These are phyloP conservation scores for Pseudomugil tenellus DNA, from an alignment of 2,797 vertebrate genomes.

Conservation along the genomic window DNA sequence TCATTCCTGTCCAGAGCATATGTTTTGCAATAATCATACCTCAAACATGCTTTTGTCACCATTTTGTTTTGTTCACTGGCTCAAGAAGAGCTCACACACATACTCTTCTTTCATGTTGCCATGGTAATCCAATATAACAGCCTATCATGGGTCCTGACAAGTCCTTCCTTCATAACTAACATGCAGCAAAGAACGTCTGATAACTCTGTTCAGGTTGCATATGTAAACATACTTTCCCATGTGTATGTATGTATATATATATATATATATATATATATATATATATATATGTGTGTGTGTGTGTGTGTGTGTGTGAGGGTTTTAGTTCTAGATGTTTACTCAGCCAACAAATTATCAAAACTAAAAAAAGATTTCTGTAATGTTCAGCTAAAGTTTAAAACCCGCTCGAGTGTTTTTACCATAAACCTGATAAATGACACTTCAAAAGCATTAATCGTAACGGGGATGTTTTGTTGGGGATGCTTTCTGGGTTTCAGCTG, in stretches of 20 bases:
- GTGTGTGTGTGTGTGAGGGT: too few species aligned
- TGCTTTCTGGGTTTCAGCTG: not conserved
- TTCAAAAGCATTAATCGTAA: conserved; percentile 24
- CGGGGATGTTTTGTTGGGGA: conserved; percentile 10
- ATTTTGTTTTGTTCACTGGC: not conserved
- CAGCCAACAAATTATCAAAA: conserved; percentile 63
- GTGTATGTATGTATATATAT: too few species aligned
- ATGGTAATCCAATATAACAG: conserved; percentile 70
- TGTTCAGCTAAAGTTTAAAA: conserved; percentile 25
- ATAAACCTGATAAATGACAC: not conserved
- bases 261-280: too few species aligned
- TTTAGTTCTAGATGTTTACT: conserved; percentile 57
- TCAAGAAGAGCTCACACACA: too few species aligned
- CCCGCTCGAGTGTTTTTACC: conserved; percentile 17
- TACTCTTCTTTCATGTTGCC: too few species aligned
- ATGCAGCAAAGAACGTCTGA: conserved; percentile 46
- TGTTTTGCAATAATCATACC: conserved; percentile 20
- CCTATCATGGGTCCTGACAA: conserved; percentile 74
- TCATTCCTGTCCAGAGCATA: conserved; percentile 67
- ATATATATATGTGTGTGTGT: too few species aligned
- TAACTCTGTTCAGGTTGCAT: conserved; percentile 23
- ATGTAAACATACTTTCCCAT: not conserved
- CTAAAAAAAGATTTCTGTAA: not conserved
- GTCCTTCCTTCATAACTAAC: conserved; percentile 69
- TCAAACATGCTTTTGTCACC: not conserved